Evolutionary conservation across 2,888 invertebrate genomes (phyloP), one percentile per base, ranked within the genome.

Genomic region (Hypercompe scribonia): DNA sequence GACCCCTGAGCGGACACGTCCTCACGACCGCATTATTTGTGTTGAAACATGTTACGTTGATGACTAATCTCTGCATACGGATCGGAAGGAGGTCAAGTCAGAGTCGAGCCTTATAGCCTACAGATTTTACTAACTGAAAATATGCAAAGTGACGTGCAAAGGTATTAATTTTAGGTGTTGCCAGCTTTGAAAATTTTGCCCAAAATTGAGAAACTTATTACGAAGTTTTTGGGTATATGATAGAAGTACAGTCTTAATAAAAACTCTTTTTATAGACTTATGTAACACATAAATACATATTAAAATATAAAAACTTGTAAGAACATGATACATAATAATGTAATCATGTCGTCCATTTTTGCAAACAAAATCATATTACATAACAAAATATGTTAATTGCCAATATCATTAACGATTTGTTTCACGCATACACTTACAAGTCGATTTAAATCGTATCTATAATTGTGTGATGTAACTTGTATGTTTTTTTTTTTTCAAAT

Each of bases 1-100:
- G 91, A 91, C 92, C 91, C 85, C 77, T 74, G 79, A 70, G 54
- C 81, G 83, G 85, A 86, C 87, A 87, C 86, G 87, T 86, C 83
- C 87, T 87, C 91, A 92, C 92, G 91, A 91, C 86, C 88, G 87
- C 81, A 86, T 90, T 89, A 90, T 90, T 89, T 89, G 88, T 86
- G 84, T 86, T 86, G 90, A 84, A 87, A 88, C 82, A 80, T 78
- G 81, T 82, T 79, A 81, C 76, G 78, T 79, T 81, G 72, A 85
- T 83, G 87, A 88, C 83, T 88, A 87, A 88, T 84, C 80, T 80
- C 80, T 80, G 75, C 82, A 80, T 82, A 76, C 71, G 79, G 74
- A 75, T 74, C 66, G 71, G 80, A 76, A 77, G 71, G 79, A 78
- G 83, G 83, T 78, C 80, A 77, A 72, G 70, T 76, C 76, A 72